A percentile compares a stretch with the other conserved stretches of the same genome.
These are phyloP conservation scores for Laupala kohalensis DNA, from an alignment of 1,140 invertebrate genomes.

Conservation along the genomic window DNA sequence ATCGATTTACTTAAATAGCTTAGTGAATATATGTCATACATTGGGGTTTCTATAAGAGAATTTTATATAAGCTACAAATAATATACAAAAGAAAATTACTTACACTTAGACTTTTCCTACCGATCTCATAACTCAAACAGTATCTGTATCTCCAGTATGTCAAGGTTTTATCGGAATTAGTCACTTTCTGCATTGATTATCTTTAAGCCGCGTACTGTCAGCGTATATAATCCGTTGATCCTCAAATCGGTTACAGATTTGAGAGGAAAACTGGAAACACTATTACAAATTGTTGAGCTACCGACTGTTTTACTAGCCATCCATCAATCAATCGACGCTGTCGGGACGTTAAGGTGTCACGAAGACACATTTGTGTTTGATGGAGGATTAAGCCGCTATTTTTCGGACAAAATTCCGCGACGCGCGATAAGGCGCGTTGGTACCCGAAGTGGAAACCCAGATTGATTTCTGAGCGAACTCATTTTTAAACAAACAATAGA, in stretches of 20 bases:
- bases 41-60: too few relatives aligned
- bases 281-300: background rate
- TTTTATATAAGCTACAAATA: too few relatives aligned
- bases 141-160: too few relatives aligned
- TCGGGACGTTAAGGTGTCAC: background rate
- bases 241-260: too few relatives aligned
- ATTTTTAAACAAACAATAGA: background rate
- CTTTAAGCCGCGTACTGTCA: background rate
- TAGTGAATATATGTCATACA: too few relatives aligned
- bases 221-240: background rate
- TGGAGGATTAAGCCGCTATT: background rate
- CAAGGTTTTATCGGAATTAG: background rate
- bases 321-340: background rate
- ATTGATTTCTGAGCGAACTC: background rate
- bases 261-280: background rate
- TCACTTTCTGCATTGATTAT: background rate
- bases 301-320: background rate
- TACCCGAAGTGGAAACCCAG: background rate
- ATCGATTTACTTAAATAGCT: too few relatives aligned
- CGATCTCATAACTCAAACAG: too few relatives aligned
- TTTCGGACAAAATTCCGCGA: background rate
- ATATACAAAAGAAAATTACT: too few relatives aligned
- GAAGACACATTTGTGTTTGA: background rate
- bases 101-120: too few relatives aligned
- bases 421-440: background rate